phyloP scores from a whole-genome alignment of 2,797 vertebrate genomes.

The Sebastes oblongus region DNA sequence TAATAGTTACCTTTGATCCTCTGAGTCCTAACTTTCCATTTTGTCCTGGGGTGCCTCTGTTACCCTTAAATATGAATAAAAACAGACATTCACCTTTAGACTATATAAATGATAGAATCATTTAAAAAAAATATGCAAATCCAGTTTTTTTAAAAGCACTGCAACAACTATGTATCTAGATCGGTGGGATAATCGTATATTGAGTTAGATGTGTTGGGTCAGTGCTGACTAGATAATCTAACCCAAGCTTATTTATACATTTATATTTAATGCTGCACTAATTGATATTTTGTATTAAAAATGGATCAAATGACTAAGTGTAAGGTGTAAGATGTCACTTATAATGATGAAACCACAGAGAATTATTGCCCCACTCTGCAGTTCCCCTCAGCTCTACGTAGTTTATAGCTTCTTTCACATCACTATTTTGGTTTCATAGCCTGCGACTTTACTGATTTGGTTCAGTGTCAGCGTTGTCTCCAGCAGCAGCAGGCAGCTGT shows the following conservation, averaged over 20 bases:
- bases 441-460: not conserved
- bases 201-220: not conserved
- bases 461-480: not conserved
- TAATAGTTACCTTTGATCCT: slow-evolving; percentile 78
- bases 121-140: not conserved
- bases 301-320: not conserved
- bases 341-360: not conserved
- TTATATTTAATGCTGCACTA: not conserved
- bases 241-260: not conserved
- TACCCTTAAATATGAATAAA: slow-evolving; percentile 70
- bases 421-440: not conserved
- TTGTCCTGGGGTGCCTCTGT: slow-evolving; percentile 74
- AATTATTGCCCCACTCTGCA: not conserved
- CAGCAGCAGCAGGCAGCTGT: no score
- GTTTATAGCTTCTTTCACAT: not conserved
- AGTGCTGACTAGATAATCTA: not conserved
- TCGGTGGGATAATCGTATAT: not conserved
- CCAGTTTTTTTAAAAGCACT: not conserved
- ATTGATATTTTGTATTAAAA: not conserved
- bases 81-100: not conserved
- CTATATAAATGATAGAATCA: not conserved
- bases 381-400: no score
- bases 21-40: slow-evolving; percentile 74
- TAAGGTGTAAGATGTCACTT: not conserved
- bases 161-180: not conserved